A percentile compares a stretch with the other conserved stretches of the same genome.
These are phyloP conservation scores for Alsophila aescularia DNA, from an alignment of 2,888 invertebrate genomes.

Conservation along the genomic window DNA sequence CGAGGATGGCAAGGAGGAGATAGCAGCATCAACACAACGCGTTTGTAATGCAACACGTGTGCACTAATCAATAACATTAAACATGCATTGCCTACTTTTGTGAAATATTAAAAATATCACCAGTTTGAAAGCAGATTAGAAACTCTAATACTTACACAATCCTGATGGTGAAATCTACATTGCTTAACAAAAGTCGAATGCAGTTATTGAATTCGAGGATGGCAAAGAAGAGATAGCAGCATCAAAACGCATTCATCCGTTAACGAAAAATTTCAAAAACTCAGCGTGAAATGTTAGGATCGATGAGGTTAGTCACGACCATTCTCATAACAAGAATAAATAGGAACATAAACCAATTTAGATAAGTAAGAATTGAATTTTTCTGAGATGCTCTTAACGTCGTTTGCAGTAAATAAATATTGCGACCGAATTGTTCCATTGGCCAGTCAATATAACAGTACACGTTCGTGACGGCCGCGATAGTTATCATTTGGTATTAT, in stretches of 20 bases:
- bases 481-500: slow-evolving; percentile 60
- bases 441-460: slow-evolving; percentile 66
- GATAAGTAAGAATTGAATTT: slow-evolving; percentile 57
- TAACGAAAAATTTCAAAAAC: slow-evolving; percentile 41
- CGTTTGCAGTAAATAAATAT: slow-evolving; percentile 55
- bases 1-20: slow-evolving; percentile 11
- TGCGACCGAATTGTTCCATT: slow-evolving; percentile 59
- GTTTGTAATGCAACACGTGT: too few species aligned
- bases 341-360: slow-evolving; percentile 58
- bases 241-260: slow-evolving; percentile 19
- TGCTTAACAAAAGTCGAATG: slow-evolving; percentile 11
- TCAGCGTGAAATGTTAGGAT: slow-evolving; percentile 46
- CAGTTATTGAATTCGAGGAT: slow-evolving; percentile 25
- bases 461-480: slow-evolving; percentile 65
- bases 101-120: too few species aligned
- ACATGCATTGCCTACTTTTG: too few species aligned
- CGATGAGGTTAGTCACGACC: slow-evolving; percentile 53
- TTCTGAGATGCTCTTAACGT: slow-evolving; percentile 49
- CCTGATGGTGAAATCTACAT: not conserved
- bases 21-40: slow-evolving; percentile 13
- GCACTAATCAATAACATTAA: too few species aligned
- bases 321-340: slow-evolving; percentile 47
- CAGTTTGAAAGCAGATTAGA: too few species aligned
- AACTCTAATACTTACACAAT: too few species aligned
- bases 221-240: slow-evolving; percentile 13